Conservation (phyloP, 2,797 vertebrate species). For the Alectoris magna region DNA sequence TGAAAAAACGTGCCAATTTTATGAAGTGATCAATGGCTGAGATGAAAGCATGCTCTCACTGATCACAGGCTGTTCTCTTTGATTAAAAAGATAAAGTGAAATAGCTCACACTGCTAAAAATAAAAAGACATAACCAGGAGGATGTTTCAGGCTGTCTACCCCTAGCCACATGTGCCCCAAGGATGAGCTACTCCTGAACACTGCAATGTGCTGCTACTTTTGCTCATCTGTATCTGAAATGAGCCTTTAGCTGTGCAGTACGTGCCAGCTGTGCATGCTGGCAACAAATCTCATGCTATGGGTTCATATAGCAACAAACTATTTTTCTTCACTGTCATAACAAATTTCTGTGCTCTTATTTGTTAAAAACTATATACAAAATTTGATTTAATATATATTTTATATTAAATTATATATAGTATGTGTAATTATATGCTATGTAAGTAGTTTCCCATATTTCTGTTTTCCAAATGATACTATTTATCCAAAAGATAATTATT, state of each 20-base stretch:
- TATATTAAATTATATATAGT: not conserved
- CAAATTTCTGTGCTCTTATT: not conserved
- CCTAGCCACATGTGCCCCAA: not conserved
- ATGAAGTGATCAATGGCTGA: not conserved
- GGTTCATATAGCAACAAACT: not conserved
- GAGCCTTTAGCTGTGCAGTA: not conserved
- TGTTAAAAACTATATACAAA: not conserved
- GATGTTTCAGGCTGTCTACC: not conserved
- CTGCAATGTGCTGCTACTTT: not conserved
- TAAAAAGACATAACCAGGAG: not conserved
- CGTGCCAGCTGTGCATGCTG: not conserved
- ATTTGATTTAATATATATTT: not conserved
- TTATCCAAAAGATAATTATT: too few relatives aligned
- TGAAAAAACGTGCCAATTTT: not conserved
- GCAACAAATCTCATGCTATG: not conserved
- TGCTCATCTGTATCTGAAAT: not conserved
- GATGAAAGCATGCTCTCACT: not conserved
- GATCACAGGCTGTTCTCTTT: not conserved
- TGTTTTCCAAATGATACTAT: not conserved
- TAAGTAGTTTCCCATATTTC: fast-evolving
- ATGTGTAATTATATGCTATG: not conserved
- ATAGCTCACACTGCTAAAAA: not conserved
- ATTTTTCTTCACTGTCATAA: not conserved
- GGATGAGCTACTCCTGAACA: not conserved
- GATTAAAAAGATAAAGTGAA: slow-evolving; percentile 36